phyloP scores from a whole-genome alignment of 2,888 invertebrate genomes.

The Gerris lacustris region DNA sequence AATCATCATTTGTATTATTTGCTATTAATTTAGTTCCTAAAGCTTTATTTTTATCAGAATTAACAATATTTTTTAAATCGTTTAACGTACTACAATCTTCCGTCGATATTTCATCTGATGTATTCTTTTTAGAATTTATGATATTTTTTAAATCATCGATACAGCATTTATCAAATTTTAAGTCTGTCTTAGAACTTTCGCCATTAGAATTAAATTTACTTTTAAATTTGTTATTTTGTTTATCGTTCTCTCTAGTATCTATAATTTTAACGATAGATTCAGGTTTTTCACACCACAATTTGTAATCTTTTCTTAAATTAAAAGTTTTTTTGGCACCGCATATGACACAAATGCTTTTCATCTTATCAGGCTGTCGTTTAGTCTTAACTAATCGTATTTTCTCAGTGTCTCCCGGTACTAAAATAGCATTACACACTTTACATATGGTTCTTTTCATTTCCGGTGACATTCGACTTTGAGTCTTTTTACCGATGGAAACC shows the following conservation, averaged over 20 bases:
- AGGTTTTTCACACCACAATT: slow-evolving; percentile 44
- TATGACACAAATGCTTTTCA: slow-evolving; percentile 42
- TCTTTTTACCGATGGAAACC: slow-evolving; percentile 46
- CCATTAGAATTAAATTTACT: too few relatives aligned
- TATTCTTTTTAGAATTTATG: too few relatives aligned
- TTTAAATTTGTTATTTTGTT: too few relatives aligned
- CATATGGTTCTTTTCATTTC: slow-evolving; percentile 48
- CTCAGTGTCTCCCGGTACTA: slow-evolving; percentile 43
- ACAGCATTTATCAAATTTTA: too few relatives aligned
- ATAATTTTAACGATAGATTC: slow-evolving; percentile 41
- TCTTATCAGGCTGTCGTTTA: slow-evolving; percentile 38
- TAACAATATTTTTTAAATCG: too few relatives aligned
- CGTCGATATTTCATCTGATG: too few relatives aligned
- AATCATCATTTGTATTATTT: too few relatives aligned
- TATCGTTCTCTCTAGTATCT: neutral
- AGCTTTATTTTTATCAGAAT: too few relatives aligned
- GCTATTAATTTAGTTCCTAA: too few relatives aligned
- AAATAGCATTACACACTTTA: slow-evolving; percentile 45
- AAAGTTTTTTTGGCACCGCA: slow-evolving; percentile 38
- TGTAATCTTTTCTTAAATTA: slow-evolving; percentile 37
- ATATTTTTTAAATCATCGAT: too few relatives aligned
- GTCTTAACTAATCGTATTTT: slow-evolving; percentile 39
- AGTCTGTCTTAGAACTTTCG: too few relatives aligned
- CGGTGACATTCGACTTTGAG: slow-evolving; percentile 50
- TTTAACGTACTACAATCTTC: too few relatives aligned